Conservation (phyloP, 2,113 vertebrate genomes). For the Axis porcinus region DNA sequence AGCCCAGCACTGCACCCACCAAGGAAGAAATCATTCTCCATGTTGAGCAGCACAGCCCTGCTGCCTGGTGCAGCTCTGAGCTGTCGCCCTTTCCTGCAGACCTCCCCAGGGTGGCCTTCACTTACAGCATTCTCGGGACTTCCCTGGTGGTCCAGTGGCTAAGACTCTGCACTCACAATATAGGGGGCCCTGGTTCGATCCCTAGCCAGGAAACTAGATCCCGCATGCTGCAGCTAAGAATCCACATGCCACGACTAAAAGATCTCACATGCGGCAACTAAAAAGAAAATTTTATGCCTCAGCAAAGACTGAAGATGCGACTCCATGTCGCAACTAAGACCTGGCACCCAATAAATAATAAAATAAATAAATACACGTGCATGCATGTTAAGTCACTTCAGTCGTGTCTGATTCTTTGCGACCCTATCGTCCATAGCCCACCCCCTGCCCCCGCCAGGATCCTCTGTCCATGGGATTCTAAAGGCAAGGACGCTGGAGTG, state of each 20-base stretch:
- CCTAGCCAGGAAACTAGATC: background rate
- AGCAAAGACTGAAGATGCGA: background rate
- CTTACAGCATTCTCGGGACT: background rate
- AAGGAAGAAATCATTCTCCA: background rate
- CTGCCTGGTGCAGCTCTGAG: accelerated
- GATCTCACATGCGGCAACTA: background rate
- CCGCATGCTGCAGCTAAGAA: background rate
- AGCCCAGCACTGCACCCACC: background rate
- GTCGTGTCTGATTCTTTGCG: background rate
- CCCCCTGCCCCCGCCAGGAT: accelerated
- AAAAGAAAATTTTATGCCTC: background rate
- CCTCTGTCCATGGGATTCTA: background rate
- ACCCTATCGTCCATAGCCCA: background rate
- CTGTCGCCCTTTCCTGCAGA: background rate
- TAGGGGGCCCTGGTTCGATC: background rate
- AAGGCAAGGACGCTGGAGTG: background rate
- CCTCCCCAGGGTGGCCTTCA: background rate
- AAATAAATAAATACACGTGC: background rate
- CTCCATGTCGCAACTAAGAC: background rate
- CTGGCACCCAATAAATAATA: background rate
- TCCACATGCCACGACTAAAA: background rate
- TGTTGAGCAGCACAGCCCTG: background rate
- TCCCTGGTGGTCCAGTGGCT: background rate
- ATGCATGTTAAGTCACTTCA: background rate
- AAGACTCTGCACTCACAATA: background rate